Base-by-base conservation (phyloP, 2,797 vertebrate genomes). In the Poeciliopsis paucimaculata region DNA sequence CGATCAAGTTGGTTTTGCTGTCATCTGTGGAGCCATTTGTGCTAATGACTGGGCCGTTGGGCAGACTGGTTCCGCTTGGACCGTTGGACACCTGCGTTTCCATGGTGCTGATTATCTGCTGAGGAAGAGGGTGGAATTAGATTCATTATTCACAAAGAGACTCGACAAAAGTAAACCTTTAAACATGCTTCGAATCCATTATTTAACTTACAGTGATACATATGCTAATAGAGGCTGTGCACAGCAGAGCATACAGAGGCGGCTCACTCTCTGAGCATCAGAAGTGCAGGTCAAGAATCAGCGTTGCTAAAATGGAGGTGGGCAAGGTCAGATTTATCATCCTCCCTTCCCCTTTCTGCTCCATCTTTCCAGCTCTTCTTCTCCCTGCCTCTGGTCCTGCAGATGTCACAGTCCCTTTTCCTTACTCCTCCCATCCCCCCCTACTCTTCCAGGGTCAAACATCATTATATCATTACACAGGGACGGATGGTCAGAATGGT, bases 51-150 rank as follows among this genome's bases (percentile, higher is more conserved):
- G 96, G 96, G 92, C 98, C 97, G 0, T 98, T 98, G 80, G 97
- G 96, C 93, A 98, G 92, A 92, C 95, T 93, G 93, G 96, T 97
- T 96, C 96, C 93, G 82, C 97, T 97, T 82, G 97, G 96, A 93
- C 97, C 95, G 82, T 98, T 97, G 95, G 97, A 97, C 96, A 98
- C 97, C 96, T 99, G 98, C 93, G 98, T 97, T 97, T 99, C 98
- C 98, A 98, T 98, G 95, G 98, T 97, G 97, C 98, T 98, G 95
- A 99, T 98, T 98, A 99, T 98, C 98, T 98, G 97, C 96, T 96
- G 96, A 94, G 96, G 92, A 93, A 94, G 96, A 96, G 87, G 94
- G 93, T 82, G 78, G 86, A 68, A 84, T 91, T 82, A 92, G 86
- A 89, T 79, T 87, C 55, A 72, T 78, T 77, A 81, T 80, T 88